These are phyloP conservation scores for Amphipoea oculea DNA, from an alignment of 2,888 invertebrate species.

Conservation along the genomic window DNA sequence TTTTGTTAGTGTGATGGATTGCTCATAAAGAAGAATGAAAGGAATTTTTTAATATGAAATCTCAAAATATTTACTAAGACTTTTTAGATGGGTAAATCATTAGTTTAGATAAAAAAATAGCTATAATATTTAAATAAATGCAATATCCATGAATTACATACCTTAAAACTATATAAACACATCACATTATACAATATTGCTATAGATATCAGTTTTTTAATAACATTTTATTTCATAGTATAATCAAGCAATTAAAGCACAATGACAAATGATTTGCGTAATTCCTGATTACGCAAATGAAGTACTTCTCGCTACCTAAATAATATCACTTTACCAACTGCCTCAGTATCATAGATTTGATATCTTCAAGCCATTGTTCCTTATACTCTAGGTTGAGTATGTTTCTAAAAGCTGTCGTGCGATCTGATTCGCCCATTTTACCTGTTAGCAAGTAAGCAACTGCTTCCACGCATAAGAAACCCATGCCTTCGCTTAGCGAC, in stretches of 20 bases:
- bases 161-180: constrained; percentile 37
- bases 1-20: constrained; percentile 5
- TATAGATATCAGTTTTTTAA: constrained; percentile 43
- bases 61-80: constrained; percentile 16
- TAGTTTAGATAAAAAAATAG: not conserved
- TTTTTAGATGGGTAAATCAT: constrained; percentile 23
- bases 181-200: constrained; percentile 31
- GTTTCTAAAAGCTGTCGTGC: constrained; percentile 85
- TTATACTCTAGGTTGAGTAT: constrained; percentile 89
- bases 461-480: constrained; percentile 90
- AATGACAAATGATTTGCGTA: constrained; percentile 16
- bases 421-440: constrained; percentile 84
- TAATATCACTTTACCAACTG: constrained; percentile 80
- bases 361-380: constrained; percentile 90
- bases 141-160: constrained; percentile 34
- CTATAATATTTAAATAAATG: constrained; percentile 36
- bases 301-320: not conserved
- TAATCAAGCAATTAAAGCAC: constrained; percentile 40
- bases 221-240: constrained; percentile 13
- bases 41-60: constrained; percentile 17
- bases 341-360: constrained; percentile 85
- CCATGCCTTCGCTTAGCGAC: constrained; percentile 91
- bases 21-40: constrained; percentile 25
- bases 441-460: constrained; percentile 90
- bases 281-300: constrained; percentile 8